Conservation (phyloP, 2,888 invertebrate genomes). For the Lepeophtheirus nordmannii region DNA sequence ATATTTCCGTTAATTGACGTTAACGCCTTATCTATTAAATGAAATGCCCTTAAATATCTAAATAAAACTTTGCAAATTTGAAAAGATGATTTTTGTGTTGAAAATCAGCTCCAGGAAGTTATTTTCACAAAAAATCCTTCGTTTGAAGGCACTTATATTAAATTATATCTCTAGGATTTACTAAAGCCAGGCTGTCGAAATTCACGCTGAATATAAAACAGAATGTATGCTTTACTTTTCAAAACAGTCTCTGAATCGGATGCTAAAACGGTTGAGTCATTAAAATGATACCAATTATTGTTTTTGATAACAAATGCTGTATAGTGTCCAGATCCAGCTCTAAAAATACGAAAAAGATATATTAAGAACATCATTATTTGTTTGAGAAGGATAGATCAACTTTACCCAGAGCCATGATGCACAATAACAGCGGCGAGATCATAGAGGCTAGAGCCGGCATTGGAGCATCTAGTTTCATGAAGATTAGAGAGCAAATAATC, state of each 20-base stretch:
- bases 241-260: slow-evolving; percentile 50
- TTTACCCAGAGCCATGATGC: slow-evolving; percentile 61
- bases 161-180: no score
- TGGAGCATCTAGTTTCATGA: slow-evolving; percentile 49
- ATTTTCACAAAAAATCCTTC: no score
- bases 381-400: slow-evolving; percentile 16
- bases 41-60: no score
- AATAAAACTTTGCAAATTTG: no score
- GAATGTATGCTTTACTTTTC: slow-evolving; percentile 64
- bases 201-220: slow-evolving; percentile 63
- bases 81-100: no score
- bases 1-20: no score
- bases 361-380: slow-evolving; percentile 8
- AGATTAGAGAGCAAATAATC: slow-evolving; percentile 51
- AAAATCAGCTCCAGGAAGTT: no score
- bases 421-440: slow-evolving; percentile 66
- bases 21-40: no score
- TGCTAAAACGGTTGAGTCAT: slow-evolving; percentile 63
- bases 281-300: slow-evolving; percentile 59
- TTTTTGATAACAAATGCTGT: slow-evolving; percentile 66
- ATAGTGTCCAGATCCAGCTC: slow-evolving; percentile 68
- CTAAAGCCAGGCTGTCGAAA: slow-evolving; percentile 30
- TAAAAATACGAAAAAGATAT: slow-evolving; percentile 34
- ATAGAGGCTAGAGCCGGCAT: slow-evolving; percentile 49
- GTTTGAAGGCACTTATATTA: no score